Conservation (phyloP, 2,888 invertebrate genomes). For the Psococerastis gibbosa region DNA sequence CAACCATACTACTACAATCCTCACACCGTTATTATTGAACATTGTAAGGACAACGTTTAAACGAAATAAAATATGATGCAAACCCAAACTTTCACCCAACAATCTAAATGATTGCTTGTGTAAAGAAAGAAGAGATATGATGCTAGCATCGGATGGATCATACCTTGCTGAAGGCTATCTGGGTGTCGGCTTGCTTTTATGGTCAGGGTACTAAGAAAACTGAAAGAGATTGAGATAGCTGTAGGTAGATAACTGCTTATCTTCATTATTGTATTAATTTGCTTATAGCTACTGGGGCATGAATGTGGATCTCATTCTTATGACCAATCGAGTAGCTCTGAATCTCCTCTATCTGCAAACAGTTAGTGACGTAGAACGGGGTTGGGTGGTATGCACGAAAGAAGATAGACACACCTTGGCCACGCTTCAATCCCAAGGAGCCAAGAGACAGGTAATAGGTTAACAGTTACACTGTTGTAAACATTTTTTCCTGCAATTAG, state of each 20-base stretch:
- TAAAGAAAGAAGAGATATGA: too few relatives aligned
- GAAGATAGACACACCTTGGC: constrained; percentile 48
- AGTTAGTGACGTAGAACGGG: constrained; percentile 65
- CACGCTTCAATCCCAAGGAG: constrained; percentile 50
- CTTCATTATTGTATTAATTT: too few relatives aligned
- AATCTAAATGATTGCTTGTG: too few relatives aligned
- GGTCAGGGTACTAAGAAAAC: constrained; percentile 3
- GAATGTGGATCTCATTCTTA: constrained; percentile 60
- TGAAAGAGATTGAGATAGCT: background rate
- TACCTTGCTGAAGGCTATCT: too few relatives aligned
- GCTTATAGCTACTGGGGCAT: constrained; percentile 78
- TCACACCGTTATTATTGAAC: too few relatives aligned
- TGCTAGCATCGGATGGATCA: too few relatives aligned
- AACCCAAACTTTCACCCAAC: too few relatives aligned
- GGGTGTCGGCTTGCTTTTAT: constrained; percentile 7
- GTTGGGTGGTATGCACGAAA: constrained; percentile 61
- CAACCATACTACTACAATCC: too few relatives aligned
- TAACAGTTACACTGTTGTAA: too few relatives aligned
- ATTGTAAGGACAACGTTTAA: too few relatives aligned
- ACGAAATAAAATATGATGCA: too few relatives aligned
- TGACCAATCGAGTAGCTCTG: constrained; percentile 62
- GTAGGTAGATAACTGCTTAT: background rate
- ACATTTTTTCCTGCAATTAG: too few relatives aligned
- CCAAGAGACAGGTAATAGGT: constrained; percentile 68
- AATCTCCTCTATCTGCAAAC: constrained; percentile 79